Percentiles rank a stretch among this genome's conserved stretches.
Evolutionary conservation across 2,888 invertebrate genomes (phyloP).

Genomic region (Drymonia ruficornis): DNA sequence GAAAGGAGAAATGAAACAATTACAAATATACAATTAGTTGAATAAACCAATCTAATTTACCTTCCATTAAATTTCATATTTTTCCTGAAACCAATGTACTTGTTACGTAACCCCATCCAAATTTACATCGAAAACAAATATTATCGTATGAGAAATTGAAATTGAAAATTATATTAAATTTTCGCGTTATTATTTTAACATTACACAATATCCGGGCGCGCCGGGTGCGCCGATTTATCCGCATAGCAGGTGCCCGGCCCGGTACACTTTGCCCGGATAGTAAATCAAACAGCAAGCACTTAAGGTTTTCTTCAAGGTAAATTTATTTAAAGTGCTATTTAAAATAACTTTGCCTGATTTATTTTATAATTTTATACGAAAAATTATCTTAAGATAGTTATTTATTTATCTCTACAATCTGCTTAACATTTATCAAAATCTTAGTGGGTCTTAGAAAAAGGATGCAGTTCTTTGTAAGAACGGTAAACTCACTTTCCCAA

Average conservation of each 20-base stretch:
- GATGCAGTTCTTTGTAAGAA: too few relatives aligned
- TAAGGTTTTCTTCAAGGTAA: slow-evolving; percentile 24
- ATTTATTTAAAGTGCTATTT: slow-evolving; percentile 30
- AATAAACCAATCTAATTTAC: not conserved
- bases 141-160: slow-evolving; percentile 33
- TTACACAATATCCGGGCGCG: slow-evolving; percentile 36
- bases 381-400: too few relatives aligned
- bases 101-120: not conserved
- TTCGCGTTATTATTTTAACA: slow-evolving; percentile 44
- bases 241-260: slow-evolving; percentile 58
- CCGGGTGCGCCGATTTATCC: slow-evolving; percentile 56
- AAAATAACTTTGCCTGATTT: not conserved
- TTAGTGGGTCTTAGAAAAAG: too few relatives aligned
- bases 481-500: too few relatives aligned
- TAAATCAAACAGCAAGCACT: slow-evolving; percentile 49
- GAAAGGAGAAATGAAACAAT: not conserved
- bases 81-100: not conserved
- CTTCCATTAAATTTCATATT: not conserved
- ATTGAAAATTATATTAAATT: slow-evolving; percentile 44
- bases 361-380: not conserved
- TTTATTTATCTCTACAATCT: too few relatives aligned
- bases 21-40: not conserved
- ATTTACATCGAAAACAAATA: not conserved
- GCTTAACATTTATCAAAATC: too few relatives aligned
- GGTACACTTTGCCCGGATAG: slow-evolving; percentile 21